These are phyloP conservation scores for Aphelenchoides fujianensis DNA, from an alignment of 1,140 invertebrate species.

Conservation along the genomic window DNA sequence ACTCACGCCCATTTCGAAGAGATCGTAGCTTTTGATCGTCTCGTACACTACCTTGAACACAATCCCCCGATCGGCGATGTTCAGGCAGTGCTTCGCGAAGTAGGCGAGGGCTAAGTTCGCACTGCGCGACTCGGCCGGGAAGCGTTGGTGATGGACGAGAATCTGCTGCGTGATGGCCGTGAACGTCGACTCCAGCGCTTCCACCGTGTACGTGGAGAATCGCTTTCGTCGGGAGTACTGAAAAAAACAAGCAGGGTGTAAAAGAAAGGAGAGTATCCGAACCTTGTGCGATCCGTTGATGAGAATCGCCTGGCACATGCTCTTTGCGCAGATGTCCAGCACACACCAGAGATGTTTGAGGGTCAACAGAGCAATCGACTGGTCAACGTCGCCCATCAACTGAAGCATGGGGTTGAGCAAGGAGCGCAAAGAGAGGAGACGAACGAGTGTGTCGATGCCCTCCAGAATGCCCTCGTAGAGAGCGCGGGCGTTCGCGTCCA, in stretches of 20 bases:
- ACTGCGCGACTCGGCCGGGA: conserved; percentile 43
- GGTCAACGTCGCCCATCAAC: neutral
- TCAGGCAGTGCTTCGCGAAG: conserved; percentile 72
- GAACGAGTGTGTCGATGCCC: neutral
- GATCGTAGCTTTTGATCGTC: conserved; percentile 14
- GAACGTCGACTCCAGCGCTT: conserved; percentile 34
- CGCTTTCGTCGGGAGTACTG: conserved; percentile 35
- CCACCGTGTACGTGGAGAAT: conserved; percentile 29
- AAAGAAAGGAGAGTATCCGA: conserved; percentile 15
- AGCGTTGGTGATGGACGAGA: conserved; percentile 43
- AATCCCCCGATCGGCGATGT: conserved; percentile 79
- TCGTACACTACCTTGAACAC: conserved; percentile 14
- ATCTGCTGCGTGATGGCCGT: conserved; percentile 35
- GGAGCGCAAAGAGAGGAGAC: neutral
- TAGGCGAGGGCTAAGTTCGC: conserved; percentile 54
- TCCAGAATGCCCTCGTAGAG: conserved; percentile 19
- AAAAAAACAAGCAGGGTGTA: conserved; percentile 25
- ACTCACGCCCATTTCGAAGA: neutral
- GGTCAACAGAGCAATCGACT: neutral
- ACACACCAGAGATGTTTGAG: conserved; percentile 57
- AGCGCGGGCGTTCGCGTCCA: conserved; percentile 1
- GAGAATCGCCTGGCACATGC: conserved; percentile 54
- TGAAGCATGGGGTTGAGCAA: neutral
- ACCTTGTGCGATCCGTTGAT: conserved; percentile 34
- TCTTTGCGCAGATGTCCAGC: conserved; percentile 50